Percentiles rank a stretch among this genome's conserved stretches.
Evolutionary conservation across 2,113 vertebrate genomes (phyloP).

Genomic region (Arenaria interpres): DNA sequence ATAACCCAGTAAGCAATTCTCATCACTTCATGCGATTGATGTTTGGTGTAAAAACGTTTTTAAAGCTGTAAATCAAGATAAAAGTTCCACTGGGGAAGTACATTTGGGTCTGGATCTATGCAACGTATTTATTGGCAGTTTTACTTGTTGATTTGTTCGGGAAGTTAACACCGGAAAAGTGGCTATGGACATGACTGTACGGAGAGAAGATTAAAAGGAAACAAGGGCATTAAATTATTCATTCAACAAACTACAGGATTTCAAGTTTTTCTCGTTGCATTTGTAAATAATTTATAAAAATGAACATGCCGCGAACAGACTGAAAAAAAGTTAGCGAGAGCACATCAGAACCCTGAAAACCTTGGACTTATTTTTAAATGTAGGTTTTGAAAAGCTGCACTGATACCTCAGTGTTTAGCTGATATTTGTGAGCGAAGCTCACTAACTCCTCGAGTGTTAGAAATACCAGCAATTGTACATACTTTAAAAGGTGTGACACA

Average conservation of each 20-base stretch:
- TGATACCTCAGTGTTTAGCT: background rate
- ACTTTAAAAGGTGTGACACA: background rate
- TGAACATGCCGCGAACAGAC: background rate
- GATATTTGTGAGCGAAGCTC: rapidly evolving
- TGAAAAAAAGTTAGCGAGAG: background rate
- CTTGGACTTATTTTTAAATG: background rate
- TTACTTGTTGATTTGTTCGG: background rate
- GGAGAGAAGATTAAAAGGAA: background rate
- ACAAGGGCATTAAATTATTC: slow-evolving; percentile 19
- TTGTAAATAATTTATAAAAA: slow-evolving; percentile 1
- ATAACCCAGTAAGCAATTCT: background rate
- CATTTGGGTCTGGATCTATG: background rate
- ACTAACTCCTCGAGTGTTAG: background rate
- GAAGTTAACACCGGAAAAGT: background rate
- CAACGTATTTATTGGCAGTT: background rate
- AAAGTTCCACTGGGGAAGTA: background rate
- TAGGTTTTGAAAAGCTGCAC: background rate
- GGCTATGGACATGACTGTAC: background rate
- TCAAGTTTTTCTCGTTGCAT: background rate
- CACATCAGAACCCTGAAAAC: background rate
- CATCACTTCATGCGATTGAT: background rate
- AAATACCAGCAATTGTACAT: background rate
- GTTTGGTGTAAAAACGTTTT: background rate
- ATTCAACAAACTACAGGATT: background rate
- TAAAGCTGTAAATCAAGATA: background rate